phyloP scores from a whole-genome alignment of 2,797 vertebrate genomes.

The Diceros bicornis region DNA sequence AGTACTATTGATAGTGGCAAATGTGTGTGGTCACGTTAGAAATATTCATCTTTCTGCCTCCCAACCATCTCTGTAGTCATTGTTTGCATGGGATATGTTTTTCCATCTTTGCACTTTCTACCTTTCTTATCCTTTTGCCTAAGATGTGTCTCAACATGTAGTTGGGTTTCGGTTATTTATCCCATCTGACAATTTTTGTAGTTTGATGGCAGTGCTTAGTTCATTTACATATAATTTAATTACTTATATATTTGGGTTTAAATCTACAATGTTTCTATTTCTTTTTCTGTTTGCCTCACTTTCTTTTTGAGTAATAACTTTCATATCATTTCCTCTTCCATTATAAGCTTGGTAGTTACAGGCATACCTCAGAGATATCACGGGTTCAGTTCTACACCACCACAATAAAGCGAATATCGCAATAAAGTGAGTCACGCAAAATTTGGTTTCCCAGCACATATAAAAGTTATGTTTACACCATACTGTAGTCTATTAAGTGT shows the following conservation, averaged over 20 bases:
- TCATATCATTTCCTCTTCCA: neutral
- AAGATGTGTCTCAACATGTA: neutral
- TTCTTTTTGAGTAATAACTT: neutral
- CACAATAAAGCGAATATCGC: too few relatives aligned
- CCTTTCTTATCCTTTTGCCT: neutral
- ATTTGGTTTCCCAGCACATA: too few relatives aligned
- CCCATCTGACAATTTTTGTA: neutral
- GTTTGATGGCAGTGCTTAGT: constrained; percentile 5
- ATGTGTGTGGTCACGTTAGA: neutral
- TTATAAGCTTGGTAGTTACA: neutral
- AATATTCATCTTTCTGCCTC: neutral
- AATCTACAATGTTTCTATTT: neutral
- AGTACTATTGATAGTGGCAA: neutral
- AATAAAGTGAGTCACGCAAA: too few relatives aligned
- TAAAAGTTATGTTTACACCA: too few relatives aligned
- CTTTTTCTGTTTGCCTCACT: neutral
- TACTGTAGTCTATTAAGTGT: too few relatives aligned
- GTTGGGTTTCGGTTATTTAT: neutral
- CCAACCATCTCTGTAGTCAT: neutral
- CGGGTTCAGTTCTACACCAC: too few relatives aligned
- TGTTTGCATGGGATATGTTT: neutral
- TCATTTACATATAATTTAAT: constrained; percentile 40
- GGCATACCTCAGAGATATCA: too few relatives aligned
- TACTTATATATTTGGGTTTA: constrained; percentile 1
- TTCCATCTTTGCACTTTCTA: neutral